A percentile compares a stretch with the other conserved stretches of the same genome.
Evolutionary conservation across 2,113 vertebrate genomes (phyloP).

Genomic region (Percopsis transmontana): DNA sequence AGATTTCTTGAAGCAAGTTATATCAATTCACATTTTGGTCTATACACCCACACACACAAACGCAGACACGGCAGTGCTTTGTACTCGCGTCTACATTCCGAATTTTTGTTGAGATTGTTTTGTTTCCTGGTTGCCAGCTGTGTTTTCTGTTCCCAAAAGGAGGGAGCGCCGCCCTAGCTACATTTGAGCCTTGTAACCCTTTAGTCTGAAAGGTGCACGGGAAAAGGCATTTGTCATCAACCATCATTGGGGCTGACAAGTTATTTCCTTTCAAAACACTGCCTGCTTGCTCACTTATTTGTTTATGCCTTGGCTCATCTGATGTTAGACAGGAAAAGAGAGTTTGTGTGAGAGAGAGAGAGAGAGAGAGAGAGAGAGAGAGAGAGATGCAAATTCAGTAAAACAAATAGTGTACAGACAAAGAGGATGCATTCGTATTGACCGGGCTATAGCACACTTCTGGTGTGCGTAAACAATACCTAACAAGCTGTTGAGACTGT

Average conservation of each 20-base stretch:
- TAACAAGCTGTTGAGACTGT: no score
- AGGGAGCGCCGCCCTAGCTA: slow-evolving; percentile 6
- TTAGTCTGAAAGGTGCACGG: not conserved
- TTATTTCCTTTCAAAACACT: slow-evolving; percentile 2
- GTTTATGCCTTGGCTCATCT: not conserved
- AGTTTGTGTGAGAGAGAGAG: not conserved
- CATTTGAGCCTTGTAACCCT: not conserved
- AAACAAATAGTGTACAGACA: not conserved
- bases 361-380: not conserved
- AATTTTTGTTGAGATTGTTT: not conserved
- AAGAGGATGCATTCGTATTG: not conserved
- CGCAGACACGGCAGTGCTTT: not conserved
- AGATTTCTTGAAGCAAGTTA: no score
- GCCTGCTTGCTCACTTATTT: not conserved
- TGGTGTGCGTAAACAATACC: no score
- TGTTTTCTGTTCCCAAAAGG: not conserved
- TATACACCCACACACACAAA: slow-evolving; percentile 2
- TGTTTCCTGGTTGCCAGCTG: not conserved
- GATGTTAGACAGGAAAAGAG: no score
- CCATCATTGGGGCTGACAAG: slow-evolving; percentile 6
- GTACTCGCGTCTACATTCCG: not conserved
- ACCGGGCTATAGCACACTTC: not conserved
- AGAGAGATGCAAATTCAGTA: slow-evolving; percentile 10
- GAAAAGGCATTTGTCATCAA: slow-evolving; percentile 14
- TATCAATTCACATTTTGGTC: no score